These are phyloP conservation scores for Sinocyclocheilus anshuiensis DNA, from an alignment of 2,113 vertebrate genomes.

Conservation along the genomic window DNA sequence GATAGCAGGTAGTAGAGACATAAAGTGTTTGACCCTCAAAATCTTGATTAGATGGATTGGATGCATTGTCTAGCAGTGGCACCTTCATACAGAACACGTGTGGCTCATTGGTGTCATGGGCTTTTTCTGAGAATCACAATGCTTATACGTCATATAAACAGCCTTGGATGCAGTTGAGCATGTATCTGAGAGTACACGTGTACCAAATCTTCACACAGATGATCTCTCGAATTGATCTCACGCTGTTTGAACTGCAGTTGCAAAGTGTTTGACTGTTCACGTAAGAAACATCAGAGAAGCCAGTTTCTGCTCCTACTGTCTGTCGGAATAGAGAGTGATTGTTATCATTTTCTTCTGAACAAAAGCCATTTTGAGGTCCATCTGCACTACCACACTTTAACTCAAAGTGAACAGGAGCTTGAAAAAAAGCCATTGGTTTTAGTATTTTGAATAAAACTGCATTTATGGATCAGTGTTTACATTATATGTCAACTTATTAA, in stretches of 20 bases:
- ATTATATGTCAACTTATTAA: neutral
- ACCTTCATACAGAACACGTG: neutral
- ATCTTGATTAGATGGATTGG: neutral
- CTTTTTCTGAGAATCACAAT: slow-evolving; percentile 3
- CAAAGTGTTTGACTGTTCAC: neutral
- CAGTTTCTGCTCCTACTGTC: neutral
- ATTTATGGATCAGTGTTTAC: neutral
- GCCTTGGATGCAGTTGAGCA: neutral
- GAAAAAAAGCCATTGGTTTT: neutral
- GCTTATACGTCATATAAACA: neutral
- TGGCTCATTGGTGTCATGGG: neutral
- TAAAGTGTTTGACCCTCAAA: neutral
- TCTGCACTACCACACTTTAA: neutral
- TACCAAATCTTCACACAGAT: neutral
- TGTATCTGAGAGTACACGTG: neutral
- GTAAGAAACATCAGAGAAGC: neutral
- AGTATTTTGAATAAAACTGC: neutral
- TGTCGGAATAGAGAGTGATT: neutral
- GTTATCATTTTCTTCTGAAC: neutral
- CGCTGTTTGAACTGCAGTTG: neutral
- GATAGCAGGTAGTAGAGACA: neutral
- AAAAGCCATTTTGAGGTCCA: neutral
- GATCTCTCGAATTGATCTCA: neutral
- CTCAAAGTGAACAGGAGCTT: neutral
- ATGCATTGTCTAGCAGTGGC: neutral